Evolutionary conservation across 2,888 invertebrate genomes (phyloP), one percentile per base, ranked within the genome.

Genomic region (Pandemis corylana): DNA sequence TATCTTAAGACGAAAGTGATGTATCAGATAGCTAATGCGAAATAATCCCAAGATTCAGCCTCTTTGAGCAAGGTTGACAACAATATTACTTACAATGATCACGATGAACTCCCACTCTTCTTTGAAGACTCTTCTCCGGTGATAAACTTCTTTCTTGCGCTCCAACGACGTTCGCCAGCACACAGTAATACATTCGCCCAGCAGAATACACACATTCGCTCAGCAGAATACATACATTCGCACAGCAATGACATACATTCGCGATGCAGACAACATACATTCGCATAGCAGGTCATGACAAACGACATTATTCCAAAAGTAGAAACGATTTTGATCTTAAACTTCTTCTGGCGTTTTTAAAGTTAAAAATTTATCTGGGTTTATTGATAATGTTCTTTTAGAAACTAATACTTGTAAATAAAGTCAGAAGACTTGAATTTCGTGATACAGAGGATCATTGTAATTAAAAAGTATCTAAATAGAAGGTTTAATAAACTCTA

Each of bases 201-300:
- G 63, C 68, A 68, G 44, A 72, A 36, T 6, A 53, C 49, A 74
- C 59, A 71, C 71, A 68, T 49, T 73, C 68, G 68, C 72, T 9
- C 2, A 41, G 62, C 72, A 72, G 9, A 71, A 12, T 5, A 12
- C 46, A 62, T 59, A 64, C 63, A 68, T 72, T 73, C 72, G 68
- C 72, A 7, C 3, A 28, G 72, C 72, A 68, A 5, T 56, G 20
- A 36, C 68, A 64, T 67, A 73, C 64, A 68, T 59, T 74, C 74
- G 69, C 74, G 4, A 1, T 10, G 69, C 74, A 68, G n/a, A 49
- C 5, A 49, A 59, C 41, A 59, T 56, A 72, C 66, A 59, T 65
- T 65, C 68, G 62, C 67, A 10, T 13, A 53, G 56, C 56, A 56
- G 53, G 56, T 56, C 56, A 56, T 9, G 56, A 56, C 15, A 9